Base-by-base conservation (phyloP, 2,888 invertebrate species). In the Synergus itoensis region DNA sequence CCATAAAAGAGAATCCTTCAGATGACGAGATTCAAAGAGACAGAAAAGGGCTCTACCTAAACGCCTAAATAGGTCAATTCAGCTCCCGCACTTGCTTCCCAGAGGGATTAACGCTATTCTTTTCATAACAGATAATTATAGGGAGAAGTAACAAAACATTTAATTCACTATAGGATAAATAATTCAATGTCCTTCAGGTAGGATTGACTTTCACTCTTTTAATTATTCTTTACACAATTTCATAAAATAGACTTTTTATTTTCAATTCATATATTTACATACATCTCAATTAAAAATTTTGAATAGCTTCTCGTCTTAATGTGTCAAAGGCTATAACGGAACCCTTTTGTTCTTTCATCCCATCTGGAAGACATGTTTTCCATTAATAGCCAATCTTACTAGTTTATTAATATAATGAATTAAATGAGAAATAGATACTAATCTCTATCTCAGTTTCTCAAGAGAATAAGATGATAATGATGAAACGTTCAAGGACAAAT, bases 401-500 rank as follows among this genome's bases (percentile, higher is more conserved):
- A 18, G 9, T 18, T 57, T 57, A 57, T 57, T 18, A 18, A 57
- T 57, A 57, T 18, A 57, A 18, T 18, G n/a, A 18, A 57, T 57
- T n/a, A 9, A 9, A 57, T 57, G 16, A 16, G 57, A 18, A 57
- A 18, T n/a, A 9, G 18, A 4, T 45, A 14, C 45, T 45, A 14
- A 45, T 45, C 14, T 48, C 14, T 5, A 16, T 48, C 48, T 0
- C 16, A 48, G 1, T 57, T 57, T 57, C 18, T 57, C 9, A 57
- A 57, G 18, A 18, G 57, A 53, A 53, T 53, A 53, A 53, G 53
- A 53, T 8, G 53, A 16, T n/a, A n/a, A 53, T 16, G 53, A 53
- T 53, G 53, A 53, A 53, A n/a, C 53, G 53, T 53, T n/a, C n/a
- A n/a, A 53, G 53, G 53, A 53, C n/a, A 53, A 53, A 53, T 53